These are phyloP conservation scores for Trissolcus brochymenae DNA, from an alignment of 2,888 invertebrate species.

Conservation along the genomic window DNA sequence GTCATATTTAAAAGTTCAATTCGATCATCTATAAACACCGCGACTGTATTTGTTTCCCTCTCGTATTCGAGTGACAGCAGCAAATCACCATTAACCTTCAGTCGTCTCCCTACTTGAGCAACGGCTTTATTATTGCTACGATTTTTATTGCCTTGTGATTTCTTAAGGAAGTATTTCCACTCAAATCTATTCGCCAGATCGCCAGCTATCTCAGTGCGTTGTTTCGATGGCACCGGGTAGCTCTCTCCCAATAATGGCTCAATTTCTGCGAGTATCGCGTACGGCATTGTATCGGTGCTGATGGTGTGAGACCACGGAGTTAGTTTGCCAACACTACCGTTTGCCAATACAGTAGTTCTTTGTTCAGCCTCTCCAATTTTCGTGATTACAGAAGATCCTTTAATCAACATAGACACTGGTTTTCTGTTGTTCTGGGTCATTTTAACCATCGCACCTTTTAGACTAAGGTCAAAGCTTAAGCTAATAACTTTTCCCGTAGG, in stretches of 20 bases:
- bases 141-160: constrained; percentile 80
- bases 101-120: constrained; percentile 89
- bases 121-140: constrained; percentile 80
- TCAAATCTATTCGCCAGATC: constrained; percentile 95
- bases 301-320: constrained; percentile 93
- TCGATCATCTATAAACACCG: constrained; percentile 91
- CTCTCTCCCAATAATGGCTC: constrained; percentile 92
- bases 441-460: constrained; percentile 92
- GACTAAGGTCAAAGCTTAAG: constrained; percentile 90
- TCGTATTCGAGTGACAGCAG: constrained; percentile 94
- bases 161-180: constrained; percentile 94
- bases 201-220: constrained; percentile 91
- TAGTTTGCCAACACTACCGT: constrained; percentile 88
- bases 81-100: constrained; percentile 94
- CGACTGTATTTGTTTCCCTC: constrained; percentile 88
- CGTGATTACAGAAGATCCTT: constrained; percentile 90
- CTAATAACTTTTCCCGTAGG: constrained; percentile 96
- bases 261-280: constrained; percentile 91
- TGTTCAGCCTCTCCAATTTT: constrained; percentile 89
- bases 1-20: constrained; percentile 91
- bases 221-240: constrained; percentile 93
- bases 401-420: constrained; percentile 90
- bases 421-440: constrained; percentile 89
- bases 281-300: constrained; percentile 93
- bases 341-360: constrained; percentile 86